Evolutionary conservation across 2,113 vertebrate species (phyloP).

Genomic region (Oplegnathus fasciatus): DNA sequence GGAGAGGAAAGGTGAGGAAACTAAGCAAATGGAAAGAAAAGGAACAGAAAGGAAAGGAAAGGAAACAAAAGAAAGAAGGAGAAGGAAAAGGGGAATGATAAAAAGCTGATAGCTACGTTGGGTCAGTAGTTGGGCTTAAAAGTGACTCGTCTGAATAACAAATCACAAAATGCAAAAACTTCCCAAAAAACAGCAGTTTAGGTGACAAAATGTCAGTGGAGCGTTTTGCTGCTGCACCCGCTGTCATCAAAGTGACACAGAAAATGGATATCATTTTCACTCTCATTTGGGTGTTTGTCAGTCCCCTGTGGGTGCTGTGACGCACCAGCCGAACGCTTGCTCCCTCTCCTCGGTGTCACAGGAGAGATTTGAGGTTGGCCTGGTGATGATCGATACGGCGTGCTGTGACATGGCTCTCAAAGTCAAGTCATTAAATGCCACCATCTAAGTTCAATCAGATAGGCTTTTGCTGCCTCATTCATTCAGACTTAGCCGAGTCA

Average conservation of each 20-base stretch:
- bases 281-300: constrained; percentile 58
- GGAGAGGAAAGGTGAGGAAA: too few relatives aligned
- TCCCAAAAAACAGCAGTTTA: constrained; percentile 26
- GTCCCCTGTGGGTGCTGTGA: constrained; percentile 42
- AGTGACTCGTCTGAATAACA: constrained; percentile 1
- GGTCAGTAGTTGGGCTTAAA: constrained; percentile 6
- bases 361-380: constrained; percentile 43
- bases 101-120: not conserved
- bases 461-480: constrained; percentile 48
- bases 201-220: constrained; percentile 46
- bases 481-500: constrained; percentile 44
- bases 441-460: constrained; percentile 39
- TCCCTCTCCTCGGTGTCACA: constrained; percentile 41
- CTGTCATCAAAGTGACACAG: constrained; percentile 51
- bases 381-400: constrained; percentile 30
- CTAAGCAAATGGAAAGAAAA: not conserved
- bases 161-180: constrained; percentile 10
- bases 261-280: constrained; percentile 56
- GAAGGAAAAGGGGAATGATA: not conserved
- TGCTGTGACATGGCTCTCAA: constrained; percentile 43
- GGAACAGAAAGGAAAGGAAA: not conserved
- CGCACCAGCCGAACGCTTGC: constrained; percentile 14
- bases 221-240: constrained; percentile 20
- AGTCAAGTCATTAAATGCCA: constrained; percentile 48
- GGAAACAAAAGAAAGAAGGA: not conserved